Percentiles rank a stretch among this genome's conserved stretches.
These are phyloP conservation scores for Malachius bipustulatus DNA, from an alignment of 2,888 invertebrate species.

Conservation along the genomic window DNA sequence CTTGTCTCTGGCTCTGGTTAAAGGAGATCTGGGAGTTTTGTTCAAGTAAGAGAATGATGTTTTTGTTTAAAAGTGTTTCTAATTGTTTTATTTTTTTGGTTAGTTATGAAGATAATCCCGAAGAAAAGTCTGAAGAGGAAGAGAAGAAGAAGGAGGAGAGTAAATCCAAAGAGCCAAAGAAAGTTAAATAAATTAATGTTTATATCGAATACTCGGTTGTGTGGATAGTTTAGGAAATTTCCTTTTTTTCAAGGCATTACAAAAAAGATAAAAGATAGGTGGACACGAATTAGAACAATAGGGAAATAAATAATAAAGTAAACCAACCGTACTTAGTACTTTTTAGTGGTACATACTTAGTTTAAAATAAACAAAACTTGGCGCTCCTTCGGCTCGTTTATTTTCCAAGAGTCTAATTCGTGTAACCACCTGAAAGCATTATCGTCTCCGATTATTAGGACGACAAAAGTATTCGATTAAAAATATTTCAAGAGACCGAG, in stretches of 20 bases:
- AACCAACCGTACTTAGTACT: no score
- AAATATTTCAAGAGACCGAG: not conserved
- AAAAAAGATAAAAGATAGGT: no score
- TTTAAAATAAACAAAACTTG: no score
- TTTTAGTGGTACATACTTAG: no score
- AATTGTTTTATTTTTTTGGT: not conserved
- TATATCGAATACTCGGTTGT: no score
- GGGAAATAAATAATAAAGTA: no score
- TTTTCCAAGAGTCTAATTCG: no score
- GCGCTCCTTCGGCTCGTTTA: no score
- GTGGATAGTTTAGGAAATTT: no score
- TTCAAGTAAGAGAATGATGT: constrained; percentile 61
- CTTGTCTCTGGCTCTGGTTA: constrained; percentile 69
- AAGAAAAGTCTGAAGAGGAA: constrained; percentile 36
- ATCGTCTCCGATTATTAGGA: not conserved
- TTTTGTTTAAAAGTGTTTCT: constrained; percentile 1
- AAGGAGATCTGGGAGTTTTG: constrained; percentile 80
- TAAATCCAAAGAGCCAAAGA: constrained; percentile 33
- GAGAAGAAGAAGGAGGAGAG: constrained; percentile 32
- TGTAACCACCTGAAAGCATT: constrained; percentile 1
- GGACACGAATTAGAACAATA: no score
- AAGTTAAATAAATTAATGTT: constrained; percentile 27
- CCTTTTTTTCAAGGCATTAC: no score
- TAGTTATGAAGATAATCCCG: constrained; percentile 61
- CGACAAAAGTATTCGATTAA: not conserved